A percentile compares a stretch with the other conserved stretches of the same genome.
These are phyloP conservation scores for Crotalus helleri DNA, from an alignment of 2,113 vertebrate genomes.

Conservation along the genomic window DNA sequence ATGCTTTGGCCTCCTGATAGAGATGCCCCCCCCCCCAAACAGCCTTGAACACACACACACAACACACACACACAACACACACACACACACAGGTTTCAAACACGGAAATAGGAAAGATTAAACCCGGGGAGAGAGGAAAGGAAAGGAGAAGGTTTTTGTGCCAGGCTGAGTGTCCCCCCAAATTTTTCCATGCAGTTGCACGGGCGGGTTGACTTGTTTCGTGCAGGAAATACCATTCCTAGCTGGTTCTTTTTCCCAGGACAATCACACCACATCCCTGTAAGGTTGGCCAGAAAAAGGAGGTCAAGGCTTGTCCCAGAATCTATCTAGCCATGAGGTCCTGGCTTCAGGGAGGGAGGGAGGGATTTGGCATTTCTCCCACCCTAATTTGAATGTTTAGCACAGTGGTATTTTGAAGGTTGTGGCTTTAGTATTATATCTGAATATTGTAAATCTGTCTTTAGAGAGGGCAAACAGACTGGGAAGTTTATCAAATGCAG, in stretches of 20 bases:
- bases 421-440: not conserved
- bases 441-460: not conserved
- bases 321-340: not conserved
- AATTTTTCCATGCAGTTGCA: constrained; percentile 40
- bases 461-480: not conserved
- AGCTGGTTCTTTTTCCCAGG: not conserved
- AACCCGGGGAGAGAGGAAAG: not conserved
- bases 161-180: not conserved
- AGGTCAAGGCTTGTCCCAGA: no score
- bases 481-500: not conserved
- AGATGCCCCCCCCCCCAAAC: not conserved
- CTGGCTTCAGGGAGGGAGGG: not conserved
- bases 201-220: not conserved
- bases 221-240: not conserved
- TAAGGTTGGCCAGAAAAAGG: not conserved
- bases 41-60: no score
- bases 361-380: not conserved
- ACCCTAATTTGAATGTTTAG: not conserved
- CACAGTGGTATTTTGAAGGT: not conserved
- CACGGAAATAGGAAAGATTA: no score
- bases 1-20: not conserved
- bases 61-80: not conserved
- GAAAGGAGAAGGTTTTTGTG: not conserved
- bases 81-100: not conserved
- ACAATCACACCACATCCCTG: not conserved